A percentile compares a stretch with the other conserved stretches of the same genome.
Evolutionary conservation across 2,113 vertebrate genomes (phyloP).

Genomic region (Uria lomvia): DNA sequence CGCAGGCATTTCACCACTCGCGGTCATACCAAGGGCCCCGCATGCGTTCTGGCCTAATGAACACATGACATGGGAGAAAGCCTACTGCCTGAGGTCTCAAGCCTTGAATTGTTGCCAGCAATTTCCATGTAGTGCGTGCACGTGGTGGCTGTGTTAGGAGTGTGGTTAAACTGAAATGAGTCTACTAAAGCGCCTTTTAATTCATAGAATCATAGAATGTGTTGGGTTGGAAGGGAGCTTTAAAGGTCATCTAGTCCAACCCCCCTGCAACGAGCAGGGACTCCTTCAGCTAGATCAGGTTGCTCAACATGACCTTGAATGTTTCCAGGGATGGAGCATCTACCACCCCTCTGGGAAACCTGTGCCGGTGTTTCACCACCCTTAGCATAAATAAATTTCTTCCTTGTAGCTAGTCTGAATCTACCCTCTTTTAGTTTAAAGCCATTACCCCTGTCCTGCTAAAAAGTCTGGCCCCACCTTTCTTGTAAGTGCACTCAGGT

Average conservation of each 20-base stretch:
- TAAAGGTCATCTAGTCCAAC: neutral
- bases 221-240: neutral
- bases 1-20: neutral
- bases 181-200: neutral
- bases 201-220: neutral
- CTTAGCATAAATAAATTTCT: neutral
- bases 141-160: neutral
- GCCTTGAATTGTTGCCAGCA: neutral
- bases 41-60: accelerated
- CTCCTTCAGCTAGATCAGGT: neutral
- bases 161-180: neutral
- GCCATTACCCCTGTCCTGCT: neutral
- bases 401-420: neutral
- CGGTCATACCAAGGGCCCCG: accelerated
- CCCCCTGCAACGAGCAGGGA: neutral
- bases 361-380: neutral
- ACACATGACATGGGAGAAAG: accelerated
- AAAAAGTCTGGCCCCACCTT: neutral
- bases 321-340: neutral
- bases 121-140: accelerated
- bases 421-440: neutral
- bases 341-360: neutral
- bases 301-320: neutral
- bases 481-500: neutral
- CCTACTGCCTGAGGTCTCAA: accelerated